Evolutionary conservation across 2,888 invertebrate species (phyloP).

Genomic region (Cephus nigrinus): DNA sequence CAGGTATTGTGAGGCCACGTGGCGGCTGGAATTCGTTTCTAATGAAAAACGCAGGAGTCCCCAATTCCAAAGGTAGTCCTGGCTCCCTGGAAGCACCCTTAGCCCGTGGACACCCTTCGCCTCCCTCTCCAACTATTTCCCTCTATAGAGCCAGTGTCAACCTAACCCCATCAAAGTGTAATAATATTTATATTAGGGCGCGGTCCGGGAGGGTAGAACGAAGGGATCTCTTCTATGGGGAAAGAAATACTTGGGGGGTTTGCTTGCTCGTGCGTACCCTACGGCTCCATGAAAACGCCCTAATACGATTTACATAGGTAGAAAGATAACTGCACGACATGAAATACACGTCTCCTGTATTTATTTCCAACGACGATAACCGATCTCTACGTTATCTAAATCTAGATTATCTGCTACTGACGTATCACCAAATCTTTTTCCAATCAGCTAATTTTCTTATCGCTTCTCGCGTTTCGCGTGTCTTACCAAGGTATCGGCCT

Average conservation of each 20-base stretch:
- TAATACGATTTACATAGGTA: neutral
- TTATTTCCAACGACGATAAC: neutral
- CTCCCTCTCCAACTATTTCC: constrained; percentile 2
- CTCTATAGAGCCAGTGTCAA: constrained; percentile 55
- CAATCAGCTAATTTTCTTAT: no score
- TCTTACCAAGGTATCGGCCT: no score
- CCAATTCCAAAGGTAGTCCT: neutral
- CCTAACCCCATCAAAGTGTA: constrained; percentile 66
- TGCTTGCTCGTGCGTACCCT: constrained; percentile 30
- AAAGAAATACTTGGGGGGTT: constrained; percentile 37
- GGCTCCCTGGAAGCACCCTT: neutral
- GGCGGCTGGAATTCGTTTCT: constrained; percentile 44
- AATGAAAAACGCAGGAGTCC: constrained; percentile 54
- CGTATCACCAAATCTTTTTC: no score
- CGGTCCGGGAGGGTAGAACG: constrained; percentile 51
- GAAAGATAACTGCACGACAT: neutral
- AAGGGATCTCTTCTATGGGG: constrained; percentile 38
- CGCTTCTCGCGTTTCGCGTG: no score
- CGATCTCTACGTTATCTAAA: neutral
- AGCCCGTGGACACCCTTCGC: constrained; percentile 11
- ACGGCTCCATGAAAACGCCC: constrained; percentile 28
- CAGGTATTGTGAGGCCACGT: constrained; percentile 43
- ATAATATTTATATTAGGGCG: constrained; percentile 67
- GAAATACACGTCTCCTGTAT: neutral
- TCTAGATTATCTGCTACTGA: neutral